Evolutionary conservation across 2,888 invertebrate genomes (phyloP), one percentile per base, ranked within the genome.

Genomic region (Dynastes tityus): DNA sequence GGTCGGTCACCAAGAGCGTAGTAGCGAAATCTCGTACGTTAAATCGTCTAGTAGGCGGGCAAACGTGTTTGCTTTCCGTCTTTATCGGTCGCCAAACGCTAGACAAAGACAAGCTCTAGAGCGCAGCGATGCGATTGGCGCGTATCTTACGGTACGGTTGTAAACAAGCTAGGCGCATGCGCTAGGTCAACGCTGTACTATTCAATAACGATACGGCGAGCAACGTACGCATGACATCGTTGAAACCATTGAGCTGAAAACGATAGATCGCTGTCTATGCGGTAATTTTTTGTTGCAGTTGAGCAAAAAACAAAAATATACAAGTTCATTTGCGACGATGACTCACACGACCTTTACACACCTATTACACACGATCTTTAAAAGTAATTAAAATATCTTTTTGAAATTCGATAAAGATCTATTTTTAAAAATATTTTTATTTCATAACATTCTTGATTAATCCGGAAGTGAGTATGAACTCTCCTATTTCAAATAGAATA

Each of bases 141-240:
- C 76, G 55, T 79, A 81, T 83, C 83, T 79, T 78, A 75, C 81
- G 77, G 55, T 37, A 79, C 82, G 86, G 88, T 89, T 89, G 90
- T 90, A 90, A 90, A 90, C 90, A 90, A 90, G 84, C 84, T 86
- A 81, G 81, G 87, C 90, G 90, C 90, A 89, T 87, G 90, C 89
- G 89, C 88, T 37, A 55, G n/a, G n/a, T 58, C 8, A 37, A 22
- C 22, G 29, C n/a, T 11, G 9, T 58, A 58, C 58, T 71, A 71
- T 55, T 71, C 55, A 71, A 71, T 71, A 71, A 55, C 55, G 71
- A 58, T 32, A 32, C 16, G n/a, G 16, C 6, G 37, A 58, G n/a
- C 55, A 37, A 53, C 71, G 71, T 40, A 71, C 55, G 71, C 71
- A 55, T 71, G 40, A 61, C 61, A 29, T 29, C 11, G 61, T 27